Percentiles rank a stretch among this genome's conserved stretches.
These are phyloP conservation scores for Ashinkailepas kermadecensis DNA, from an alignment of 2,888 invertebrate genomes.

Conservation along the genomic window DNA sequence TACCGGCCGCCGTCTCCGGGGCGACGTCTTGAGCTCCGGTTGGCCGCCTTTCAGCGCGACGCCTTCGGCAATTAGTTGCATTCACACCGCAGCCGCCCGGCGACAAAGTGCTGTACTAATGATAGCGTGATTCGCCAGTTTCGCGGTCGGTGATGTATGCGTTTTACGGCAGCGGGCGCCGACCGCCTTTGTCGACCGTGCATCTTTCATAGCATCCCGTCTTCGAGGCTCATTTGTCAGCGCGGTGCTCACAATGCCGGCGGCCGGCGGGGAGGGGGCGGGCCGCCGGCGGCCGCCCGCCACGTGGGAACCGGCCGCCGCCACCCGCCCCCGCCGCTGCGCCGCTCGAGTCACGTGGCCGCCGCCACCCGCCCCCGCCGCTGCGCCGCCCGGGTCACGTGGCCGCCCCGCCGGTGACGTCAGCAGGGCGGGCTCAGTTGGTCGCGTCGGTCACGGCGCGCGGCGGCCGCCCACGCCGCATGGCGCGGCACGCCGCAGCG, in stretches of 20 bases:
- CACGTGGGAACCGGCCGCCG: background rate
- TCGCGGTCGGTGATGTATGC: constrained; percentile 8
- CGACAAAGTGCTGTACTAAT: background rate
- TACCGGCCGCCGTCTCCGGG: background rate
- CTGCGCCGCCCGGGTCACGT: constrained; percentile 1
- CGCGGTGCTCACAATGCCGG: background rate
- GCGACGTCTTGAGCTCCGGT: background rate
- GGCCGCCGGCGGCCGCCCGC: background rate
- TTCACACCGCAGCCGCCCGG: background rate
- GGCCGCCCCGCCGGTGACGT: background rate
- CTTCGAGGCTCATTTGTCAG: background rate
- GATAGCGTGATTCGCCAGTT: constrained; percentile 2
- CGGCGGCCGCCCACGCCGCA: background rate
- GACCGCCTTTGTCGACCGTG: background rate
- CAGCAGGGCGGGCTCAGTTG: constrained; percentile 2
- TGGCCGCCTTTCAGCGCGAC: background rate
- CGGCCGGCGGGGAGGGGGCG: background rate
- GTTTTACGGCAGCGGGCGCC: background rate
- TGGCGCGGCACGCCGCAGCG: background rate
- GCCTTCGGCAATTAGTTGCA: constrained; percentile 7
- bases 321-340: background rate
- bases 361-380: background rate
- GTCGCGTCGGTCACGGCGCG: constrained; percentile 19
- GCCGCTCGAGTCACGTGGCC: background rate
- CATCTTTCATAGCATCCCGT: background rate